Base-by-base conservation (phyloP, 2,113 vertebrate species). In the Ailurus styani region DNA sequence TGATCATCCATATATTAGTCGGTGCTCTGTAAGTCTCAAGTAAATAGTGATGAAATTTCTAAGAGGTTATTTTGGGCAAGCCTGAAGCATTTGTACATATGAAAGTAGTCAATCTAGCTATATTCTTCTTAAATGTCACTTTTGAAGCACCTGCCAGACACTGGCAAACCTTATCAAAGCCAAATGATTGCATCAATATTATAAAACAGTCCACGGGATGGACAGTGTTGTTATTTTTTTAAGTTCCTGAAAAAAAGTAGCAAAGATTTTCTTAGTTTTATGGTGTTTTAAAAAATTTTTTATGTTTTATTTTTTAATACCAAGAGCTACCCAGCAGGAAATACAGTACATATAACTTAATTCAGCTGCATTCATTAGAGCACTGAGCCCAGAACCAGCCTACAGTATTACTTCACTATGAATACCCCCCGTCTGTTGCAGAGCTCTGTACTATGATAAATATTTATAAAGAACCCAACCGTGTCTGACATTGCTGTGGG, bases 151-250 rank as follows among this genome's bases (percentile, higher is more conserved):
- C 31, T 91, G n/a, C 34, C 47, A 73, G 37, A 94, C 82, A 37
- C 47, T 73, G 34, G 50, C 5, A 95, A 93, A 79, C n/a, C 17
- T 94, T 13, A 95, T 87, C 40, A 95, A 93, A 96, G 55, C 14
- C 64, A 45, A 88, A 34, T 17, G 55, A 23, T 45, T 37, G 2
- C 45, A 55, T 40, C 84, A 86, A 62, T 96, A 75, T 45, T 68
- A 10, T 66, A 37, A 90, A 95, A 86, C 15, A 27, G 4, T 83
- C 40, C 23, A 45, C 34, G 9, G 3, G 11, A 55, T n/a, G 57
- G 42, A 87, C 11, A 73, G 15, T 66, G 73, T 73, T 66, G 73
- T 81, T 94, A 50, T 81, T 75, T 75, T 75, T 83, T 25, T 31
- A 50, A 85, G 25, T 25, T 31, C 84, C 10, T 85, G 55, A 34